Evolutionary conservation across 2,888 invertebrate genomes (phyloP).

Genomic region (Phortica magna): DNA sequence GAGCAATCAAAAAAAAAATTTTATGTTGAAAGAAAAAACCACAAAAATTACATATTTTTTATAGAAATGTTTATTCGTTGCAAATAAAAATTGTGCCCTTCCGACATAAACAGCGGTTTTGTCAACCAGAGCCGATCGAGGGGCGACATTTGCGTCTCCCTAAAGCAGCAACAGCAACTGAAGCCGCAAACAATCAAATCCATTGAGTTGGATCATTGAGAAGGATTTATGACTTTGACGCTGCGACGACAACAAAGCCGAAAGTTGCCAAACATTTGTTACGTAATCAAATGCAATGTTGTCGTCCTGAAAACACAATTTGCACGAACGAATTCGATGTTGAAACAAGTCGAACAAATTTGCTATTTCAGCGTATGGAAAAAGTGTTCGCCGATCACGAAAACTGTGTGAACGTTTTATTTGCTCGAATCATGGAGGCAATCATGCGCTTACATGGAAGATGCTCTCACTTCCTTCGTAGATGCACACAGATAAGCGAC

Average conservation of each 20-base stretch:
- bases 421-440: constrained; percentile 12
- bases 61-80: not conserved
- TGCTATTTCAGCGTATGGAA: constrained; percentile 20
- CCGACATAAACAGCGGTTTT: no score
- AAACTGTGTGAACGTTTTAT: constrained; percentile 20
- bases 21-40: constrained; percentile 51
- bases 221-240: constrained; percentile 24
- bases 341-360: constrained; percentile 16
- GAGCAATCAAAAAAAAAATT: not conserved
- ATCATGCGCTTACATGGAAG: not conserved
- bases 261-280: constrained; percentile 1
- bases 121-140: not conserved
- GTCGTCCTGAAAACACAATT: constrained; percentile 20
- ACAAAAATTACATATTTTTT: constrained; percentile 41
- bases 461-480: not conserved
- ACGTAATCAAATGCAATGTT: constrained; percentile 21
- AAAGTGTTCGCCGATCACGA: constrained; percentile 19
- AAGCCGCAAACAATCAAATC: constrained; percentile 16
- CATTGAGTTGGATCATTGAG: constrained; percentile 14
- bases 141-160: not conserved
- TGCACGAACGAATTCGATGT: constrained; percentile 19
- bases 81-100: no score
- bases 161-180: not conserved
- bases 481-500: not conserved
- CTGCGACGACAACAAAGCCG: not conserved